Evolutionary conservation across 2,888 invertebrate species (phyloP).

Genomic region (Mythimna ferrago): DNA sequence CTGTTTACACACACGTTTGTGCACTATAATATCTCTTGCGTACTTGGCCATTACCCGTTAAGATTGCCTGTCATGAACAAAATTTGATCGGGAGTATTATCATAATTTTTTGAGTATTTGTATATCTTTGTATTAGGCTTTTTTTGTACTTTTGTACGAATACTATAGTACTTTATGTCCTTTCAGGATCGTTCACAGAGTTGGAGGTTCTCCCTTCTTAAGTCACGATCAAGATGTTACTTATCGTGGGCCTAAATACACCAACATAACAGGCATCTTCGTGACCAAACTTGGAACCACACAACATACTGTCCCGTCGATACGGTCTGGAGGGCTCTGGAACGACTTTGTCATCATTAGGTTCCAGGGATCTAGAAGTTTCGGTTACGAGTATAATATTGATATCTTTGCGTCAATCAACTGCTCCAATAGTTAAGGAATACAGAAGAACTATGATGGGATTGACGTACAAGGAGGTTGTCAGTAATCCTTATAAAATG

Average conservation of each 20-base stretch:
- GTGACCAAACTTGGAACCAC: not conserved
- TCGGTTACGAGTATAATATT: not conserved
- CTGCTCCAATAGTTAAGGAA: conserved; percentile 5
- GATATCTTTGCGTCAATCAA: not conserved
- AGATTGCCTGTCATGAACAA: too few species aligned
- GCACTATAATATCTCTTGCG: too few species aligned
- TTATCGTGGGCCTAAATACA: not conserved
- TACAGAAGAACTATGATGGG: too few species aligned
- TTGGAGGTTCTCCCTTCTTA: not conserved
- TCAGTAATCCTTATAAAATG: too few species aligned
- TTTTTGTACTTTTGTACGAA: too few species aligned
- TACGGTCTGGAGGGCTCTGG: not conserved
- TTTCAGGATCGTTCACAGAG: conserved; percentile 9
- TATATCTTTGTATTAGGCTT: too few species aligned
- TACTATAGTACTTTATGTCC: not conserved
- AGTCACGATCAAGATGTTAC: conserved; percentile 10
- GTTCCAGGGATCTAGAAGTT: not conserved
- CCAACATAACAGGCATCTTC: conserved; percentile 1
- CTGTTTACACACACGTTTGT: too few species aligned
- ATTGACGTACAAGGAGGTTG: too few species aligned
- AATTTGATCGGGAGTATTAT: too few species aligned
- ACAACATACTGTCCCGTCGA: not conserved
- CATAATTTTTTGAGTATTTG: too few species aligned
- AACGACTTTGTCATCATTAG: not conserved
- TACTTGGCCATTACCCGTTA: too few species aligned